A percentile compares a stretch with the other conserved stretches of the same genome.
phyloP scores from a whole-genome alignment of 2,113 vertebrate genomes.

The Tupaia chinensis region DNA sequence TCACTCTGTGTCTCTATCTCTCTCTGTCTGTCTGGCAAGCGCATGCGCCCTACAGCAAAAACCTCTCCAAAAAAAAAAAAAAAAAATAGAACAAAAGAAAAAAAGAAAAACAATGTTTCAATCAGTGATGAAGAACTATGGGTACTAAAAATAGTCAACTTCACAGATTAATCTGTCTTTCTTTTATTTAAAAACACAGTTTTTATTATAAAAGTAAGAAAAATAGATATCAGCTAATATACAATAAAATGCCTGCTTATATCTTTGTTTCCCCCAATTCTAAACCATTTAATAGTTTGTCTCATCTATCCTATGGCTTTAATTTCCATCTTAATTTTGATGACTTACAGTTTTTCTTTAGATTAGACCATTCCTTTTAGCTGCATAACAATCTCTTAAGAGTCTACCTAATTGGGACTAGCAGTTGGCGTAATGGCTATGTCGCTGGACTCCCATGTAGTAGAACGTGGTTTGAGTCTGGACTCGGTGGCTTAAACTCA shows the following conservation, averaged over 20 bases:
- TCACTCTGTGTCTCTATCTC: no score
- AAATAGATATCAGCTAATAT: neutral
- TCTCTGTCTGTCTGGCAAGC: no score
- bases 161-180: neutral
- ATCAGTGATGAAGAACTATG: neutral
- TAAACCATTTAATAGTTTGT: neutral
- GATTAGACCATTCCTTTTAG: neutral
- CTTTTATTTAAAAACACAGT: neutral
- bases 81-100: no score
- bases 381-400: neutral
- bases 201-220: neutral
- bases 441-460: no score
- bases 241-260: neutral
- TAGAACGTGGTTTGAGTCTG: no score
- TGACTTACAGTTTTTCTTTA: neutral
- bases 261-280: neutral
- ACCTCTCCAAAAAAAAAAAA: no score
- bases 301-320: neutral
- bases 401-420: neutral
- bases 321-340: neutral
- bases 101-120: no score
- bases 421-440: no score
- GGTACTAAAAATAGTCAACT: neutral
- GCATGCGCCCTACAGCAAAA: no score
- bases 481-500: no score